These are phyloP conservation scores for Matsumurasca onukii DNA, from an alignment of 1,140 invertebrate genomes.

Conservation along the genomic window DNA sequence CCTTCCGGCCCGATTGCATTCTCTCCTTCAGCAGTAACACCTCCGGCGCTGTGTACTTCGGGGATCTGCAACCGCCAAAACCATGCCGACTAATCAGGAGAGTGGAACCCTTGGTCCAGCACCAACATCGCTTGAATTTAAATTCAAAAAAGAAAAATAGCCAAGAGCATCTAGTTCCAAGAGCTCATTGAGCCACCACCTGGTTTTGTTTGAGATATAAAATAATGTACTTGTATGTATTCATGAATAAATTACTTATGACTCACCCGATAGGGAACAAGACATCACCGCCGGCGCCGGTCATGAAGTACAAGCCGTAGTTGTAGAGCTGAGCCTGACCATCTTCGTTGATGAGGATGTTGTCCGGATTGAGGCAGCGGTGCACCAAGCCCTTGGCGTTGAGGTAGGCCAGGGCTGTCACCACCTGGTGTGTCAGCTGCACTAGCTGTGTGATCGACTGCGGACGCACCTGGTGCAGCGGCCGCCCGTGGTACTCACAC, in stretches of 20 bases:
- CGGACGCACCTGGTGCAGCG: conserved; percentile 49
- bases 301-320: conserved; percentile 93
- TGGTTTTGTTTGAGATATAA: no score
- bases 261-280: conserved; percentile 89
- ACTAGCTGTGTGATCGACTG: conserved; percentile 56
- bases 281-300: conserved; percentile 77
- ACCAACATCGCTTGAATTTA: neutral
- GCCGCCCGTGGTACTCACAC: conserved; percentile 78
- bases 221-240: no score
- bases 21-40: conserved; percentile 57
- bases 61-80: conserved; percentile 63
- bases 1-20: conserved; percentile 59
- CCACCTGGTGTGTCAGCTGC: conserved; percentile 65
- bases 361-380: conserved; percentile 78
- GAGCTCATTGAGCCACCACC: no score
- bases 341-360: conserved; percentile 74
- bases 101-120: no score
- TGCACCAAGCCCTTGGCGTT: conserved; percentile 74
- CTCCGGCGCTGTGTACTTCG: conserved; percentile 86
- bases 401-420: conserved; percentile 72
- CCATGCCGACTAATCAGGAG: no score
- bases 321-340: conserved; percentile 84
- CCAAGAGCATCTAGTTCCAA: no score
- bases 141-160: neutral
- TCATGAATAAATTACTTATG: no score